Conservation (phyloP, 2,797 vertebrate species). For the Babyrousa celebensis region DNA sequence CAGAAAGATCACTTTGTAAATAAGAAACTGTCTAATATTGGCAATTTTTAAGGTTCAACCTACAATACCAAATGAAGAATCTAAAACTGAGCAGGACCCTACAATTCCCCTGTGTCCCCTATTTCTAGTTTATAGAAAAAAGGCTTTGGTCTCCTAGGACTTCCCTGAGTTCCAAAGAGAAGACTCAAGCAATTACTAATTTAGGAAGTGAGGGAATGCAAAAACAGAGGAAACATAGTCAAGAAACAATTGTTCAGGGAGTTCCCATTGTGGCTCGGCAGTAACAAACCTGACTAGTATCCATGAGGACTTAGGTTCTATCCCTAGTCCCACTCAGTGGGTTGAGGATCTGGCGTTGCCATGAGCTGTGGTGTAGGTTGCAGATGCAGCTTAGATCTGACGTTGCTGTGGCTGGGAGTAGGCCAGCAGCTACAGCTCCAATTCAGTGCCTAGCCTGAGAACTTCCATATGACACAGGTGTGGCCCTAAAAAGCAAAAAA, state of each 20-base stretch:
- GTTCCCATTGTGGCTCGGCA: too few species aligned
- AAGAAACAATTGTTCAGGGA: not conserved
- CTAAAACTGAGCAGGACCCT: not conserved
- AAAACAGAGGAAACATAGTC: not conserved
- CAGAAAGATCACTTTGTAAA: not conserved
- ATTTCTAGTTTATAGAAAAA: not conserved
- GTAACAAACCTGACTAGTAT: too few species aligned
- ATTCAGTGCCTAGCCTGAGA: too few species aligned
- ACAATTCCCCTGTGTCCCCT: not conserved
- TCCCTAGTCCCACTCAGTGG: too few species aligned
- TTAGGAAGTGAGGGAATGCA: not conserved
- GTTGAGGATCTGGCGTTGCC: too few species aligned
- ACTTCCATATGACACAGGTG: too few species aligned
- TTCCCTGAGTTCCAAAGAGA: not conserved
- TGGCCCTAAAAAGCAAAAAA: too few species aligned
- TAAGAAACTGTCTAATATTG: not conserved
- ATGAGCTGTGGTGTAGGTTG: too few species aligned
- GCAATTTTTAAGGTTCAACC: not conserved
- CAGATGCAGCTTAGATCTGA: too few species aligned
- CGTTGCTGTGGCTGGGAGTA: too few species aligned
- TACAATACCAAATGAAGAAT: not conserved
- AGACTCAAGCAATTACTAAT: not conserved
- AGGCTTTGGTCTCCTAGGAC: not conserved
- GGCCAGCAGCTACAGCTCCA: too few species aligned
- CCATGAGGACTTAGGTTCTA: too few species aligned